phyloP scores from a whole-genome alignment of 2,888 invertebrate genomes.

The Crossocerus cetratus region DNA sequence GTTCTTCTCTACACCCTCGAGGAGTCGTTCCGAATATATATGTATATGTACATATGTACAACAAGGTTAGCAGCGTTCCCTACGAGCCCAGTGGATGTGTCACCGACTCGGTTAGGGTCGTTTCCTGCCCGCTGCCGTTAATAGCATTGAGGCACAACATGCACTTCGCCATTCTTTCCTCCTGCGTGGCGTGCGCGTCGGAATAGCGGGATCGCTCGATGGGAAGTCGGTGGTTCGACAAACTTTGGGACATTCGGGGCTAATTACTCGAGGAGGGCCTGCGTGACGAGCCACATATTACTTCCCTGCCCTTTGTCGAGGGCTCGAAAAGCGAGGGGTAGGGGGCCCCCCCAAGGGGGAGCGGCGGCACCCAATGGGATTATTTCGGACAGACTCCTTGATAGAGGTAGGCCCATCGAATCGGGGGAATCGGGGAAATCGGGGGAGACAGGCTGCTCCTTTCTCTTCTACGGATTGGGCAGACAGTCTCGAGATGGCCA shows the following conservation, averaged over 20 bases:
- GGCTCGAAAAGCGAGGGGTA: too few relatives aligned
- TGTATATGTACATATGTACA: background rate
- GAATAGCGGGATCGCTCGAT: background rate
- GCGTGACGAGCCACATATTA: background rate
- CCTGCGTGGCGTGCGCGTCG: background rate
- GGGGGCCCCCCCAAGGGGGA: background rate
- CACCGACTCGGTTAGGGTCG: background rate
- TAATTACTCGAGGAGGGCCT: background rate
- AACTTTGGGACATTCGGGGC: background rate
- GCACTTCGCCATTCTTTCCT: background rate
- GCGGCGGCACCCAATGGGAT: background rate
- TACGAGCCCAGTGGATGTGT: background rate
- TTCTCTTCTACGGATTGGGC: background rate
- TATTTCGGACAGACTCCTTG: background rate
- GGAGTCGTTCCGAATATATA: background rate
- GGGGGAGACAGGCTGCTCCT: background rate
- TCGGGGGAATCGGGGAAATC: background rate
- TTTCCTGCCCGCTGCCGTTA: conserved; percentile 3
- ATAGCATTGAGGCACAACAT: background rate
- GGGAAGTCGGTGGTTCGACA: background rate
- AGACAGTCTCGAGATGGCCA: conserved; percentile 2
- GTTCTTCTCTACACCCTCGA: background rate
- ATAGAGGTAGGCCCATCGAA: background rate
- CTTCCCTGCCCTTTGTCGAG: background rate
- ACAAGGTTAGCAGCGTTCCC: background rate